Evolutionary conservation across 2,797 vertebrate species (phyloP), one percentile per base, ranked within the genome.

Genomic region (Halcyon leucocephala): DNA sequence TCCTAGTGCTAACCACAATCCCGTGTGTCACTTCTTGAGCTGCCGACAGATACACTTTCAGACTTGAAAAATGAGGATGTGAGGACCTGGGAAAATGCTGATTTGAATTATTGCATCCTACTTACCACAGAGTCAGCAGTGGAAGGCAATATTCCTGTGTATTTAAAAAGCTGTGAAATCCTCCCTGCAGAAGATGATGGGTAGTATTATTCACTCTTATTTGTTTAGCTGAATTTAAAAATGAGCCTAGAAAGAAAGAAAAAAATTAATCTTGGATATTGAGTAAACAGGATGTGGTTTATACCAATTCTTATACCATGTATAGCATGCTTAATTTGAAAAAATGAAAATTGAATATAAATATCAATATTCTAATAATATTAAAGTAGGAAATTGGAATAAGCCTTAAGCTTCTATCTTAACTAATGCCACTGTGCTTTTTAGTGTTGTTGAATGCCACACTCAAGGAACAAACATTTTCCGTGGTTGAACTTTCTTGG

Each of bases 361-460:
- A 84, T 55, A 82, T 96, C 85, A 91, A 96, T 95, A 90, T 95
- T 97, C 28, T 96, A 96, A 90, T 93, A 82, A 70, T 89, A 95
- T 94, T 96, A 97, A 79, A 57, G 81, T 96, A 96, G 93, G 94
- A 97, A 97, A 96, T 91, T 89, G 77, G 78, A 95, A 83, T 86
- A 92, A 91, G 48, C 74, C 3, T 28, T 89, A 80, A 79, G n/a
- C 71, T 78, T 93, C 86, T 89, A 79, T 95, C 89, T 94, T 95
- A 94, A 95, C 85, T 96, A 91, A 83, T 79, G 90, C 71, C 91
- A 89, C 60, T 57, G 29, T 72, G 65, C 19, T 72, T 90, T 91
- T 77, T 80, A 62, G 49, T 83, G 85, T 88, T 89, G 93, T 81
- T 93, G 85, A 85, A 95, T 48, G 69, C 61, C 69, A 81, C 82